These are phyloP conservation scores for Gastrophysa polygoni DNA, from an alignment of 2,888 invertebrate species.

Conservation along the genomic window DNA sequence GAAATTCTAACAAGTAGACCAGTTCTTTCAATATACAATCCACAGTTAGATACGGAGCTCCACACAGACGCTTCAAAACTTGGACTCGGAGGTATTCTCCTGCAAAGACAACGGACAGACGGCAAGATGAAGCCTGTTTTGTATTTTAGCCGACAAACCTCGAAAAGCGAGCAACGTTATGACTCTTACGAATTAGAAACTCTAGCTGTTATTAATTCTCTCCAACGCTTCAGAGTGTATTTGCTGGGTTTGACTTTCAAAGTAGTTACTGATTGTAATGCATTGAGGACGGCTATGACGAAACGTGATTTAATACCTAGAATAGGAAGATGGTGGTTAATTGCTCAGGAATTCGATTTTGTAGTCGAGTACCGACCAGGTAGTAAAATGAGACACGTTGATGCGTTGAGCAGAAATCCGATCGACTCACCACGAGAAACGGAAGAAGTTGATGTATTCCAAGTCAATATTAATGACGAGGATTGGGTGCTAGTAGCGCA, in stretches of 20 bases:
- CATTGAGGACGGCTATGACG: conserved; percentile 30
- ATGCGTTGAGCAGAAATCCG: conserved; percentile 36
- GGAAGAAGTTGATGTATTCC: conserved; percentile 19
- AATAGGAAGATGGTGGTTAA: conserved; percentile 48
- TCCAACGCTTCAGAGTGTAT: conserved; percentile 14
- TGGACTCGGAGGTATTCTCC: conserved; percentile 30
- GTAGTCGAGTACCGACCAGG: conserved; percentile 41
- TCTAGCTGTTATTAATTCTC: conserved; percentile 21
- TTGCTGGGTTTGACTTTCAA: conserved; percentile 22
- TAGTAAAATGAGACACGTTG: conserved; percentile 43
- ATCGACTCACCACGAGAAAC: conserved; percentile 10
- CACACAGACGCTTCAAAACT: conserved; percentile 34
- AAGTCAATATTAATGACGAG: conserved; percentile 24
- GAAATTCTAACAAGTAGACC: conserved; percentile 23
- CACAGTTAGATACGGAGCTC: conserved; percentile 32
- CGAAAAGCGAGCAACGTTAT: conserved; percentile 37
- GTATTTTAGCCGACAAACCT: conserved; percentile 33
- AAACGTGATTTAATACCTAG: conserved; percentile 42
- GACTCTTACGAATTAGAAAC: conserved; percentile 35
- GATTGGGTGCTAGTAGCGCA: conserved; percentile 39
- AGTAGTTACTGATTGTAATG: conserved; percentile 36
- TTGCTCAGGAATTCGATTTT: conserved; percentile 45
- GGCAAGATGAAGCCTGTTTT: conserved; percentile 16
- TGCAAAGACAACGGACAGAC: conserved; percentile 21
- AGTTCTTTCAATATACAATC: conserved; percentile 37